Evolutionary conservation across 1,140 invertebrate species (phyloP).

Genomic region (Yoshiicerus persimilis): DNA sequence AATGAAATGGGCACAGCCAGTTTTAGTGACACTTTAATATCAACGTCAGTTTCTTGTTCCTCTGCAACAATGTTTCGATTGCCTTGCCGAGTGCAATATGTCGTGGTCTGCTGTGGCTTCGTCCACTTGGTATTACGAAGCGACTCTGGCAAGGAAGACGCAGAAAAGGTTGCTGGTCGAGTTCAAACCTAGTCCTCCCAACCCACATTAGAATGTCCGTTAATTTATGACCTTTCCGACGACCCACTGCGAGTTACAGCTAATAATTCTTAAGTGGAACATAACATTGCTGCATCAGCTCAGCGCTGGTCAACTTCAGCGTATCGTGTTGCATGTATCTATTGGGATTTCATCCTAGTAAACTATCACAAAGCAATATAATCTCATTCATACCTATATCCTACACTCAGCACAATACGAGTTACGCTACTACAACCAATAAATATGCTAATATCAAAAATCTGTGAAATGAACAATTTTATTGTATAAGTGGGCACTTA

Average conservation of each 20-base stretch:
- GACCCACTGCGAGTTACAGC: slow-evolving; percentile 27
- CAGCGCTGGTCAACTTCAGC: background rate
- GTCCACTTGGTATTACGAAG: too few species aligned
- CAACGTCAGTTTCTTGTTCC: background rate
- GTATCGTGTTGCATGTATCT: too few species aligned
- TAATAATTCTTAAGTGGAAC: slow-evolving; percentile 33
- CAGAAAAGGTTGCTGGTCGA: background rate
- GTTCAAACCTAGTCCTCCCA: slow-evolving; percentile 1
- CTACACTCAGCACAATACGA: too few species aligned
- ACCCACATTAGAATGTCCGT: slow-evolving; percentile 36
- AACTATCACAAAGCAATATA: background rate
- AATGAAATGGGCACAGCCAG: slow-evolving; percentile 9
- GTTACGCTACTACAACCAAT: background rate
- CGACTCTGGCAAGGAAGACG: too few species aligned
- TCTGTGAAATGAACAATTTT: background rate
- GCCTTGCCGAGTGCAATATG: background rate
- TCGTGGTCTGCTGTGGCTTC: too few species aligned
- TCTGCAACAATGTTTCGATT: background rate
- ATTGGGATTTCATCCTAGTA: background rate
- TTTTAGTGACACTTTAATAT: slow-evolving; percentile 21
- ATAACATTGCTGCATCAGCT: background rate
- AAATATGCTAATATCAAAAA: background rate
- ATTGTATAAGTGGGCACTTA: background rate
- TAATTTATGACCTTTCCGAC: slow-evolving; percentile 38
- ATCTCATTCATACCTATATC: background rate